Base-by-base conservation (phyloP, 2,888 invertebrate species). In the Campaea margaritaria region DNA sequence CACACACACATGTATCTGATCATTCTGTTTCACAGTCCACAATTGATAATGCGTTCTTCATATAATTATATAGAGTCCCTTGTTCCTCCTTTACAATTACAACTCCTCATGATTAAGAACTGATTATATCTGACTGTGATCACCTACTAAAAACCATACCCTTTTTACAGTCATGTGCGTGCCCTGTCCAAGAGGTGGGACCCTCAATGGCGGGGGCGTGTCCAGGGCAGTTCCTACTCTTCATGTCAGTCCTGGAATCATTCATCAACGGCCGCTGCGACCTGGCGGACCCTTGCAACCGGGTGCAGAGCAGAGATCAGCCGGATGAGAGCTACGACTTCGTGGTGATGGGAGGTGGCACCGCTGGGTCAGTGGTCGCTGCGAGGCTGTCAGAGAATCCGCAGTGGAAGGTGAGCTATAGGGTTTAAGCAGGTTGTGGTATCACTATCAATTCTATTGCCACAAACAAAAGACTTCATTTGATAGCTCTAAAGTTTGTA, bases 291-390 rank as follows among this genome's bases (percentile, higher is more conserved):
- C 93, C 94, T 0, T 95, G 95, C 79, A 89, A 93, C 58, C 87
- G 95, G 45, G 90, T 95, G 5, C 75, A 58, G 11, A 93, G 93
- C 8, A 79, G 72, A 50, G 78, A 85, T 0, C 75, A 76, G 0
- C 74, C 77, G 2, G 93, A 94, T 52, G 78, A 86, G 0, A 91
- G 85, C 52, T 95, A 95, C 67, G 95, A 95, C 76, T 95, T 95
- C 72, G 93, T 95, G 31, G 95, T 95, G 7, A 86, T 94, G 11
- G 95, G 95, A 0, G 95, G 94, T 2, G 95, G 95, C 0, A 94
- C 95, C 2, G 94, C 94, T 0, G 95, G 95, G 0, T 85, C 95
- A 0, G 94, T 94, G 9, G 93, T 94, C 0, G 95, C 95, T 9
- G 93, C 90, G 0, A 89, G 95, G 57, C 79, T 96, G n/a, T 94